Conservation (phyloP, 2,113 vertebrate species). For the Pteropus alecto region DNA sequence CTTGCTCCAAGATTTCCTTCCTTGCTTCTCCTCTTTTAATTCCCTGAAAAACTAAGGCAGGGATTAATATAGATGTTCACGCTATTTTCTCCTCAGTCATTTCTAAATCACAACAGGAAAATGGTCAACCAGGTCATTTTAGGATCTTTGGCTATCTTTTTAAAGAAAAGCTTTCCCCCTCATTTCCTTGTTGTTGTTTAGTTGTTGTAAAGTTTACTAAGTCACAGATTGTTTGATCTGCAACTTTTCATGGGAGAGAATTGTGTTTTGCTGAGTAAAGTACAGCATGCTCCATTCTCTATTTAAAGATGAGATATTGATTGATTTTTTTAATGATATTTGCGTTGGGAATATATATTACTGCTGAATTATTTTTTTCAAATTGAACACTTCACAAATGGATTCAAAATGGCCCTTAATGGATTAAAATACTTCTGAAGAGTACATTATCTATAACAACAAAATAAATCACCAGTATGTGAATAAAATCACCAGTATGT, state of each 20-base stretch:
- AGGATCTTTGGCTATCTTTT: neutral
- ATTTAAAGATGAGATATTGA: slow-evolving; percentile 32
- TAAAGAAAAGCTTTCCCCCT: neutral
- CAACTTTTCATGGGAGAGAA: slow-evolving; percentile 22
- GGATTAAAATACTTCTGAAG: slow-evolving; percentile 59
- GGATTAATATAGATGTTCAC: neutral
- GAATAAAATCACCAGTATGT: slow-evolving; percentile 31
- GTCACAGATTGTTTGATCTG: slow-evolving; percentile 41
- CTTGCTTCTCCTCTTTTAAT: neutral
- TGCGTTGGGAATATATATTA: slow-evolving; percentile 45
- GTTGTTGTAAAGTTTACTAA: neutral
- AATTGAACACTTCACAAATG: slow-evolving; percentile 68
- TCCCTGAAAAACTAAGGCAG: neutral
- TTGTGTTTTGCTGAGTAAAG: slow-evolving; percentile 52
- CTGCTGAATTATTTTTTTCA: slow-evolving; percentile 49
- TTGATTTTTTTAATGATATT: slow-evolving; percentile 68
- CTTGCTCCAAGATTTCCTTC: neutral
- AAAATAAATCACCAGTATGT: slow-evolving; percentile 55
- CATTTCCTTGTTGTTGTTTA: slow-evolving; percentile 32
- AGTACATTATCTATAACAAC: slow-evolving; percentile 53
- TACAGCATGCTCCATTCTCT: neutral
- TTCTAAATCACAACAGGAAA: neutral
- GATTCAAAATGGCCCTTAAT: slow-evolving; percentile 16
- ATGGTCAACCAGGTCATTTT: neutral
- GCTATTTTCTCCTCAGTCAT: neutral